phyloP scores from a whole-genome alignment of 1,140 invertebrate genomes.

The Thaumatotibia leucotreta region DNA sequence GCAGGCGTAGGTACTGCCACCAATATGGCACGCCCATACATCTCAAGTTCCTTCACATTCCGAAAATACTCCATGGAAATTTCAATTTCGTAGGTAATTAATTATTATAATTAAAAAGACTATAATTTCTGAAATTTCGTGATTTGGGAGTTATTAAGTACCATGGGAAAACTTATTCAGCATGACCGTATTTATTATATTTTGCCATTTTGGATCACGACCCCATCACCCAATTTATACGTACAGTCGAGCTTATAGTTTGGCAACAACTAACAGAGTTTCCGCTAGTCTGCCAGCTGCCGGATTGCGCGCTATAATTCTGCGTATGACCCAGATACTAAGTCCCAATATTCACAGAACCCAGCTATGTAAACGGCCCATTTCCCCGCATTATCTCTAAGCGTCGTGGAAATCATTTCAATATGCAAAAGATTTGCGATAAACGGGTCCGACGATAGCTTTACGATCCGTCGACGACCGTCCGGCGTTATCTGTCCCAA shows the following conservation, averaged over 20 bases:
- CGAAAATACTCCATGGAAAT: too few species aligned
- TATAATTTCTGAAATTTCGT: too few species aligned
- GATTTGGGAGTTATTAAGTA: too few species aligned
- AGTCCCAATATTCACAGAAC: background rate
- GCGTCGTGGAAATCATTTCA: conserved; percentile 36
- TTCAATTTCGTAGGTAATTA: too few species aligned
- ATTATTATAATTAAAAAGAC: too few species aligned
- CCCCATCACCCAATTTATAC: too few species aligned
- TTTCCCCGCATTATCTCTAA: conserved; percentile 6
- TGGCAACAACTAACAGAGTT: background rate
- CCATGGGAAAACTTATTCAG: too few species aligned
- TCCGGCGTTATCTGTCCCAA: conserved; percentile 58
- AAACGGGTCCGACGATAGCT: conserved; percentile 47
- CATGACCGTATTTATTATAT: too few species aligned
- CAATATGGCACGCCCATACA: too few species aligned
- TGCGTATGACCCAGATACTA: background rate
- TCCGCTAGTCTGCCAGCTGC: background rate
- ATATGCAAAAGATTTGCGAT: conserved; percentile 55
- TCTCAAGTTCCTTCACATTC: too few species aligned
- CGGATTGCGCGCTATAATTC: background rate
- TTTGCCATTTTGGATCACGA: too few species aligned
- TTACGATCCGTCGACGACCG: conserved; percentile 63
- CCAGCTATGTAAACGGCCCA: background rate
- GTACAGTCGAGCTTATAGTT: background rate
- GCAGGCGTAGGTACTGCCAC: too few species aligned